Evolutionary conservation across 2,797 vertebrate genomes (phyloP).

Genomic region (Thaleichthys pacificus): DNA sequence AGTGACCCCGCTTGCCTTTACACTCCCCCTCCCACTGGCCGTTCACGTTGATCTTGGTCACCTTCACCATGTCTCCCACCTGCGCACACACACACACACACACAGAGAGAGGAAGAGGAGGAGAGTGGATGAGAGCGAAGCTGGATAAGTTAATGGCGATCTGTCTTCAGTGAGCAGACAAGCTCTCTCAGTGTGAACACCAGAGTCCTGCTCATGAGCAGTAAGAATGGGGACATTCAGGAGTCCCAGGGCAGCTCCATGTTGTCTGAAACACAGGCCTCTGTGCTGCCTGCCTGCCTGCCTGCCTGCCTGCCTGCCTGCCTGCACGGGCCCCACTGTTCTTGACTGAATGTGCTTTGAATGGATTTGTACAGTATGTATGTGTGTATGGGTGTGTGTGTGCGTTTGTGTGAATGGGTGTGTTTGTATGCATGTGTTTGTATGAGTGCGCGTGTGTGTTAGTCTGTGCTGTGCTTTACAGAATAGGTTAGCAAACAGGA

Average conservation of each 20-base stretch:
- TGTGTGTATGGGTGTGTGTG: constrained; percentile 46
- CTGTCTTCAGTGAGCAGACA: too few species aligned
- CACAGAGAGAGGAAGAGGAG: not conserved
- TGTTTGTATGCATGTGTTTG: not conserved
- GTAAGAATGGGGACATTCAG: too few species aligned
- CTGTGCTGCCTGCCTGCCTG: not conserved
- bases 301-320: not conserved
- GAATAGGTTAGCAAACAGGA: too few species aligned
- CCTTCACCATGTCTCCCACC: constrained; percentile 96
- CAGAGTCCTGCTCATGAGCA: too few species aligned
- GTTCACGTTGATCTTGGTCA: constrained; percentile 98
- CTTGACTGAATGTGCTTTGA: constrained; percentile 1
- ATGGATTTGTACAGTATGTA: not conserved
- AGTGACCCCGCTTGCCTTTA: constrained; percentile 92
- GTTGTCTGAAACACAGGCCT: constrained; percentile 12
- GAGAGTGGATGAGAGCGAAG: too few species aligned
- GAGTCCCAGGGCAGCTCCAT: constrained; percentile 4
- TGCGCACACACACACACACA: constrained; percentile 43
- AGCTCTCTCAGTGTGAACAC: too few species aligned
- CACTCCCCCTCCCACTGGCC: constrained; percentile 99
- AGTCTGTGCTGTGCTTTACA: too few species aligned
- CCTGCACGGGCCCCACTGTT: not conserved
- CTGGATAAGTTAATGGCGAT: too few species aligned
- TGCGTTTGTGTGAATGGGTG: constrained; percentile 24
- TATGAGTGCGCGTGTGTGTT: not conserved